Evolutionary conservation across 2,113 vertebrate genomes (phyloP), one percentile per base, ranked within the genome.

Genomic region (Festucalex cinctus): DNA sequence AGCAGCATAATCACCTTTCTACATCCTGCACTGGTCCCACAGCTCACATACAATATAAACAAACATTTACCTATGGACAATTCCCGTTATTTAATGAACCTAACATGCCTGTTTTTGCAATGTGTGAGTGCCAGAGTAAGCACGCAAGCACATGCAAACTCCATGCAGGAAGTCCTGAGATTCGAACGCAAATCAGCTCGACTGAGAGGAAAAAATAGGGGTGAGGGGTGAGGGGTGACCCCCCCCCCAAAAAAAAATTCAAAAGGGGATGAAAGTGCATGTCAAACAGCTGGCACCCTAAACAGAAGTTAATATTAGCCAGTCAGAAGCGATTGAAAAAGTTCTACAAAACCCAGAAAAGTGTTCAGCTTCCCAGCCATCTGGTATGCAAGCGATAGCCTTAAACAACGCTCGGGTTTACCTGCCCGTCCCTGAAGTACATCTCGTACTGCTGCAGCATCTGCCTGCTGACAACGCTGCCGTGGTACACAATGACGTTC

Each of bases 401-500:
- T 57, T 57, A 32, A 57, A 7, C 26, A 57, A 17, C 1, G 26
- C 7, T 57, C 14, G 19, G 17, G 6, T 41, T 70, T 80, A 99
- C 97, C 96, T 99, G 96, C 39, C 95, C 86, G 62, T 98, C 97
- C 91, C 94, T 95, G 93, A 94, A 97, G 88, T 98, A 96, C 96
- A 99, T 99, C 82, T 98, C 97, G 58, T 98, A 99, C 84, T 97
- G 97, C 83, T 98, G 97, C 70, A 99, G 96, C 97, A 99, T 99
- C 88, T 99, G 97, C 83, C 96, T 92, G 91, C 97, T 99, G 88
- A 98, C 92, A 91, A 96, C 90, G 65, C 96, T 98, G 6, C 97
- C 97, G 1, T 99, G 97, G 85, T 98, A 99, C 66, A 99, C 96
- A 13, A 99, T 97, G 63, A 98, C 94, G 0, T 99, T 98, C 66